These are phyloP conservation scores for Cladorhizidae sp. DNA, from an alignment of 37 sponge, comb jelly and placozoan species.

Conservation along the genomic window DNA sequence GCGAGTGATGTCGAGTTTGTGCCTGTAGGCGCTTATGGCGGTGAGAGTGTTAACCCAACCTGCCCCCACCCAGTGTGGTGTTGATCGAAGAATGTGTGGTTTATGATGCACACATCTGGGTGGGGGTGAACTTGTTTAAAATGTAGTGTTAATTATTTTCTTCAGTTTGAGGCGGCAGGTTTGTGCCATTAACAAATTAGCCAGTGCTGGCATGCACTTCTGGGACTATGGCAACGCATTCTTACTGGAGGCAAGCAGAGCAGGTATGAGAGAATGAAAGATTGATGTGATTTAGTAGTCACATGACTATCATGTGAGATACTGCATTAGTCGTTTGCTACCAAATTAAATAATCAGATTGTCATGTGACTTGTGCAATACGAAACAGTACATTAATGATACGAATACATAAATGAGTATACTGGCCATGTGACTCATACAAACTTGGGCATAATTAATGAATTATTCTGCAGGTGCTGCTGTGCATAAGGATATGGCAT, in stretches of 20 bases:
- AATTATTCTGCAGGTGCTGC: slow-evolving; percentile 63
- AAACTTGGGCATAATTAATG: not conserved
- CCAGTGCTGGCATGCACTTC: slow-evolving; percentile 85
- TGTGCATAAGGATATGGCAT: slow-evolving; percentile 52
- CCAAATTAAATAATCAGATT: too few relatives aligned
- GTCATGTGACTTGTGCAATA: not conserved
- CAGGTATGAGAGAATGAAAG: slow-evolving; percentile 44
- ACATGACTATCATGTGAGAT: not conserved
- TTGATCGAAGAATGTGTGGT: not conserved
- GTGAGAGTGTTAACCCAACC: too few relatives aligned
- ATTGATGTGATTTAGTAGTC: not conserved
- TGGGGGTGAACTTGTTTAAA: too few relatives aligned
- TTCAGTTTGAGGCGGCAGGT: slow-evolving; percentile 87
- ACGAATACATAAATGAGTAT: too few relatives aligned
- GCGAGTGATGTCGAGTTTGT: too few relatives aligned
- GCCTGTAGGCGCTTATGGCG: too few relatives aligned
- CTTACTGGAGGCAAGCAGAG: slow-evolving; percentile 86
- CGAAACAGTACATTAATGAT: too few relatives aligned
- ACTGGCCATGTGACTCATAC: not conserved
- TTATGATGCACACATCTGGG: too few relatives aligned
- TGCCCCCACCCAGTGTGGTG: too few relatives aligned
- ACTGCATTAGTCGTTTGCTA: too few relatives aligned
- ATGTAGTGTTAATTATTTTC: not conserved
- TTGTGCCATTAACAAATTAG: slow-evolving; percentile 87
- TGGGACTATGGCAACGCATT: slow-evolving; percentile 99